Evolutionary conservation across 1,140 invertebrate genomes (phyloP).

Genomic region (Bombus soroeensis): DNA sequence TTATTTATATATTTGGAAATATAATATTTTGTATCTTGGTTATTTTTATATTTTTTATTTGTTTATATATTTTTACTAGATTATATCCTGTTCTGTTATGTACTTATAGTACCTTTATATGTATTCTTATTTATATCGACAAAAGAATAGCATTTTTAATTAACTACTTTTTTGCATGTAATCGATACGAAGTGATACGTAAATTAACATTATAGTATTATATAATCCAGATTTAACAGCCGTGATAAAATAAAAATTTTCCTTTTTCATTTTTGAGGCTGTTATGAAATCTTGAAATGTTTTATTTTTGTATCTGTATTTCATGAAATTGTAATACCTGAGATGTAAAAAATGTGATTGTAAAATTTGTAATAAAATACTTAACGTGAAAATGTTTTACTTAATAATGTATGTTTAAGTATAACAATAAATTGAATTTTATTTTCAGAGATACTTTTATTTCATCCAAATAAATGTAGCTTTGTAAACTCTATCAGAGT

Average conservation of each 20-base stretch:
- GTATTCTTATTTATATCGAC: conserved; percentile 7
- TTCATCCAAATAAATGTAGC: background rate
- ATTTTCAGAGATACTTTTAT: background rate
- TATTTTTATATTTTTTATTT: conserved; percentile 22
- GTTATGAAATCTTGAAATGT: no score
- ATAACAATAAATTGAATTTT: background rate
- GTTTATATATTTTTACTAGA: background rate
- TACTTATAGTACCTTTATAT: background rate
- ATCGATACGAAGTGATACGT: background rate
- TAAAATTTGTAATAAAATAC: background rate
- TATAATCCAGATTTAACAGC: background rate
- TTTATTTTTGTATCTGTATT: background rate
- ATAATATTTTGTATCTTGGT: background rate
- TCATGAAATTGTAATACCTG: background rate
- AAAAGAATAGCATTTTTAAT: background rate
- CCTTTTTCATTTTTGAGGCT: background rate
- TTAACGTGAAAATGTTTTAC: no score
- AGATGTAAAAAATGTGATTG: background rate
- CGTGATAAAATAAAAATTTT: background rate
- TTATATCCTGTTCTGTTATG: background rate
- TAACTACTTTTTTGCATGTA: background rate
- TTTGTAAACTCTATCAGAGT: background rate
- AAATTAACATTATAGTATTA: background rate
- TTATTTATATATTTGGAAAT: background rate
- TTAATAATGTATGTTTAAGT: background rate